Conservation (phyloP, 2,113 vertebrate genomes). For the Percopsis transmontana region DNA sequence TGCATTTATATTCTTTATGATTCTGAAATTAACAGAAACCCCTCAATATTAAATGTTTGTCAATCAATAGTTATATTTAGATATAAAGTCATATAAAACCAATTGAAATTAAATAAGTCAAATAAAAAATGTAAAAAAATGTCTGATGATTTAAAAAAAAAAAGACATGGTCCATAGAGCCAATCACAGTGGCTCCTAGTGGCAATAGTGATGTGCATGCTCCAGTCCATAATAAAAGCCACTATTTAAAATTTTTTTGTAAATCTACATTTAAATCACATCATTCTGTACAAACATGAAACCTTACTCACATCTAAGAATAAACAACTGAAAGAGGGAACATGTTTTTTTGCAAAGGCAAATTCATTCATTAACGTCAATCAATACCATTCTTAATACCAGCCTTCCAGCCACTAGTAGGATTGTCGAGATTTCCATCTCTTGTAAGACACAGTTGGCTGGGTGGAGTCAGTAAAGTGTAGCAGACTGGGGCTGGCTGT, state of each 20-base stretch:
- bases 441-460: constrained; percentile 4
- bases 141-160: constrained; percentile 47
- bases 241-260: constrained; percentile 19
- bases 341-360: constrained; percentile 20
- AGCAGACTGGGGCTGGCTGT: neutral
- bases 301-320: constrained; percentile 63
- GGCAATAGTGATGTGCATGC: constrained; percentile 58
- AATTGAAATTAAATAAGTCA: constrained; percentile 74
- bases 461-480: neutral
- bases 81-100: constrained; percentile 80
- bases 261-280: constrained; percentile 62
- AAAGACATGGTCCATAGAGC: constrained; percentile 40
- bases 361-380: constrained; percentile 19
- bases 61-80: constrained; percentile 65
- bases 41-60: constrained; percentile 57
- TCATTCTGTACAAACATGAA: constrained; percentile 71
- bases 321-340: constrained; percentile 32
- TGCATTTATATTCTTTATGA: constrained; percentile 29
- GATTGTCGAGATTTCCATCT: constrained; percentile 32
- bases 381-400: neutral
- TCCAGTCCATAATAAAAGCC: constrained; percentile 50
- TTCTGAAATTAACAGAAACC: constrained; percentile 39
- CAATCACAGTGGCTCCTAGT: constrained; percentile 57
- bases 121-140: constrained; percentile 54
- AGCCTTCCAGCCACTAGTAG: constrained; percentile 16